Percentiles rank a stretch among this genome's conserved stretches.
phyloP scores from a whole-genome alignment of 2,113 vertebrate species.

The Pomatostomus ruficeps region DNA sequence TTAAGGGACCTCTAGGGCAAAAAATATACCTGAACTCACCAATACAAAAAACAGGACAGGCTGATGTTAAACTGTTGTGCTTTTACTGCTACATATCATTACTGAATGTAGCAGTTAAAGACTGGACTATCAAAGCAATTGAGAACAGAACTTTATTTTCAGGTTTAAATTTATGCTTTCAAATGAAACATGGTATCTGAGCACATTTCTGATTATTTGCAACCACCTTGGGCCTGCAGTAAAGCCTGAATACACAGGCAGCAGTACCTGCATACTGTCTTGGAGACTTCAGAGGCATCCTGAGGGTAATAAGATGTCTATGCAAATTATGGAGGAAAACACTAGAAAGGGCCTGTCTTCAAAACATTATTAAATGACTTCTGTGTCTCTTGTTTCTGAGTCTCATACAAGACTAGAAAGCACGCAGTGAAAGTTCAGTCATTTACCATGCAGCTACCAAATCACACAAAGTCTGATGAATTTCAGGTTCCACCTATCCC shows the following conservation, averaged over 20 bases:
- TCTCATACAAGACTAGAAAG: neutral
- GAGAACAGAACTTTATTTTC: neutral
- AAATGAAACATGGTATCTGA: neutral
- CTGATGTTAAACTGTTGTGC: neutral
- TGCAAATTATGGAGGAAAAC: neutral
- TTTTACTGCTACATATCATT: neutral
- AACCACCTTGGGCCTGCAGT: neutral
- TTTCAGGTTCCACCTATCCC: neutral
- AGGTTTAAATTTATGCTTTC: neutral
- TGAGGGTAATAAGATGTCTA: neutral
- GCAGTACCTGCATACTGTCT: neutral
- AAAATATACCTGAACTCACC: neutral
- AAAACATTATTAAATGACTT: neutral
- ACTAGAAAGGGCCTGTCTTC: neutral
- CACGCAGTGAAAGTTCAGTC: neutral
- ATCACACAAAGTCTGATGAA: neutral
- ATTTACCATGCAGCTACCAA: neutral
- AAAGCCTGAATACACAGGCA: neutral
- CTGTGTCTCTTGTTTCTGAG: neutral
- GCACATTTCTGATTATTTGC: neutral
- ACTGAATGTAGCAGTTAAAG: neutral
- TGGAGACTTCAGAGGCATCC: neutral
- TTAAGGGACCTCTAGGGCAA: neutral
- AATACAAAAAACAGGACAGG: neutral
- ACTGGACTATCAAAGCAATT: neutral